These are phyloP conservation scores for Drosophila orosa DNA, from an alignment of 1,140 invertebrate genomes.

Conservation along the genomic window DNA sequence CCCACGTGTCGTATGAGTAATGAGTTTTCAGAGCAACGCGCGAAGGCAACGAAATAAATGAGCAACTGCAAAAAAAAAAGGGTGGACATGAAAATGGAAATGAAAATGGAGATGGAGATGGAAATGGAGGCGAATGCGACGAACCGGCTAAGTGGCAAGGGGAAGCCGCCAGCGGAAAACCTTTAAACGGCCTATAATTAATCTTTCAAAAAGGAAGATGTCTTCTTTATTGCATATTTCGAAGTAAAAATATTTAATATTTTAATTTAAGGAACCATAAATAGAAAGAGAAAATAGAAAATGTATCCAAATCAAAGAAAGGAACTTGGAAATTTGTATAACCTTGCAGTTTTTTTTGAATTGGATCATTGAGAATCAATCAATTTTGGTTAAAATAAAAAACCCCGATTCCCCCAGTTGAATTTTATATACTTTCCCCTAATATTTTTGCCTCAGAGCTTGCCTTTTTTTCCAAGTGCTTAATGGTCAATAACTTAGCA, in stretches of 20 bases:
- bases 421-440: neutral
- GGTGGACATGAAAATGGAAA: neutral
- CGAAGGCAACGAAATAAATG: slow-evolving; percentile 55
- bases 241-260: neutral
- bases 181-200: slow-evolving; percentile 14
- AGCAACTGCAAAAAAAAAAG: slow-evolving; percentile 29
- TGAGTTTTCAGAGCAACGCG: slow-evolving; percentile 40
- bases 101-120: neutral
- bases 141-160: slow-evolving; percentile 17
- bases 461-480: neutral
- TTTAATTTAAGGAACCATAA: neutral
- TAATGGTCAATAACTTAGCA: neutral
- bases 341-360: no score
- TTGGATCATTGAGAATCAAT: no score
- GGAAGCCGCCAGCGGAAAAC: slow-evolving; percentile 7
- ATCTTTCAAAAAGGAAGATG: neutral
- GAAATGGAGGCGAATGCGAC: slow-evolving; percentile 1
- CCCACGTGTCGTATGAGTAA: slow-evolving; percentile 74
- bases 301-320: no score
- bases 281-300: no score
- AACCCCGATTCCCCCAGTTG: no score
- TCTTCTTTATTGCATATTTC: neutral
- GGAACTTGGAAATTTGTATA: no score
- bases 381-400: no score
- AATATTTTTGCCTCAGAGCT: neutral